phyloP scores from a whole-genome alignment of 2,113 vertebrate species.

The Garra rufa region DNA sequence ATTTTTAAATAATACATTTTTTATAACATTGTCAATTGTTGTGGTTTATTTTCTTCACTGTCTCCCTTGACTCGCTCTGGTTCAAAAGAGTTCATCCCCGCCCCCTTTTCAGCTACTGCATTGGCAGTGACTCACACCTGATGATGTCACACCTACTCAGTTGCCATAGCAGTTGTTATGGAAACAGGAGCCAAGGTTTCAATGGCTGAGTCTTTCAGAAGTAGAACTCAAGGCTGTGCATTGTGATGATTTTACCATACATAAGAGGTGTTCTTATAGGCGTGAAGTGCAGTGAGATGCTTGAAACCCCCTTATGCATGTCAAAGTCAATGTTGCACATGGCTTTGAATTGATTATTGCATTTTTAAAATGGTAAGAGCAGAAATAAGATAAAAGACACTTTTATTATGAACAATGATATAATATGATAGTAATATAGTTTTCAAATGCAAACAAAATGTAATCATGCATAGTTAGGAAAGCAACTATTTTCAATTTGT shows the following conservation, averaged over 20 bases:
- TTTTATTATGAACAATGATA: neutral
- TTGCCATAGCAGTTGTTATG: conserved; percentile 72
- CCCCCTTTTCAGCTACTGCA: conserved; percentile 5
- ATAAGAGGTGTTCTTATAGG: conserved; percentile 4
- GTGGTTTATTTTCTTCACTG: neutral
- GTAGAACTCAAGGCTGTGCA: conserved; percentile 31
- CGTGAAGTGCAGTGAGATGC: neutral
- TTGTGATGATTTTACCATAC: neutral
- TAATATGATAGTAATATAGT: neutral
- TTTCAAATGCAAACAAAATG: neutral
- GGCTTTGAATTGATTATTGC: neutral
- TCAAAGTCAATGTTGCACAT: neutral
- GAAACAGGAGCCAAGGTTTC: conserved; percentile 63
- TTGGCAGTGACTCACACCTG: conserved; percentile 67
- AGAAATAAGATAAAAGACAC: neutral
- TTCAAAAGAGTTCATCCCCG: conserved; percentile 48
- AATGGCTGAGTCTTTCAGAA: conserved; percentile 43
- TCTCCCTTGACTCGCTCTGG: conserved; percentile 35
- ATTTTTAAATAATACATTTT: neutral
- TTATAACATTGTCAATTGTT: neutral
- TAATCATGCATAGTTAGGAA: too few species aligned
- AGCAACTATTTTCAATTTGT: too few species aligned
- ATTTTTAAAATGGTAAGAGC: neutral
- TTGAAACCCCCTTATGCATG: neutral
- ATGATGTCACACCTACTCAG: conserved; percentile 69